Percentiles rank a stretch among this genome's conserved stretches.
phyloP scores from a whole-genome alignment of 2,113 vertebrate species.

The Nothoprocta perdicaria region DNA sequence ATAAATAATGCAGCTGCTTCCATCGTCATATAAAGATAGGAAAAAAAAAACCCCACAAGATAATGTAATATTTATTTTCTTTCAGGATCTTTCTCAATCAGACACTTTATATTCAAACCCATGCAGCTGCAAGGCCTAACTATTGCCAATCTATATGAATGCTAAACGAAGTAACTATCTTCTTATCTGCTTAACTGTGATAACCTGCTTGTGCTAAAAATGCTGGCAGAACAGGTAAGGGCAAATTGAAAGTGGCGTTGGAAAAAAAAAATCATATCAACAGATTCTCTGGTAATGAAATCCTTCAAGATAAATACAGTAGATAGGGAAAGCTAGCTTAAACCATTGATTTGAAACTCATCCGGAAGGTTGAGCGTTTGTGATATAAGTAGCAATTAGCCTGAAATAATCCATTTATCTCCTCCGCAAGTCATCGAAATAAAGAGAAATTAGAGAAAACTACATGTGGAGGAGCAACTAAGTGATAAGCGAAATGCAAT shows the following conservation, averaged over 20 bases:
- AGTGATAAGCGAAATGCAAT: constrained; percentile 55
- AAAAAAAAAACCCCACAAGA: background rate
- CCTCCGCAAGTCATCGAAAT: constrained; percentile 47
- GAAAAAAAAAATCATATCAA: constrained; percentile 60
- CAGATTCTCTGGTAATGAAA: constrained; percentile 36
- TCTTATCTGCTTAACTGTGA: constrained; percentile 21
- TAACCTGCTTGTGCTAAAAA: constrained; percentile 35
- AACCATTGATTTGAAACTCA: background rate
- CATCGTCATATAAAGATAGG: background rate
- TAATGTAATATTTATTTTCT: constrained; percentile 62
- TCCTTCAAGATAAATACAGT: constrained; percentile 56
- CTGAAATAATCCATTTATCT: constrained; percentile 50
- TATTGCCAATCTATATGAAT: background rate
- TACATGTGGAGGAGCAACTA: constrained; percentile 45
- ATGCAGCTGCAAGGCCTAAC: background rate
- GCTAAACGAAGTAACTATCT: constrained; percentile 17
- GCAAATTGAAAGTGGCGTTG: background rate
- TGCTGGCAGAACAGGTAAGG: constrained; percentile 18
- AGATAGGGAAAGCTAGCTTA: constrained; percentile 47
- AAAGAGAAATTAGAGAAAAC: constrained; percentile 51
- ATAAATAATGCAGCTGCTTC: constrained; percentile 56
- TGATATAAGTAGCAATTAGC: constrained; percentile 55
- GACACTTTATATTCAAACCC: background rate
- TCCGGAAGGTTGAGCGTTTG: background rate
- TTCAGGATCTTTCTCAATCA: constrained; percentile 15